Conservation (phyloP, 2,797 vertebrate genomes). For the Megalops cyprinoides region DNA sequence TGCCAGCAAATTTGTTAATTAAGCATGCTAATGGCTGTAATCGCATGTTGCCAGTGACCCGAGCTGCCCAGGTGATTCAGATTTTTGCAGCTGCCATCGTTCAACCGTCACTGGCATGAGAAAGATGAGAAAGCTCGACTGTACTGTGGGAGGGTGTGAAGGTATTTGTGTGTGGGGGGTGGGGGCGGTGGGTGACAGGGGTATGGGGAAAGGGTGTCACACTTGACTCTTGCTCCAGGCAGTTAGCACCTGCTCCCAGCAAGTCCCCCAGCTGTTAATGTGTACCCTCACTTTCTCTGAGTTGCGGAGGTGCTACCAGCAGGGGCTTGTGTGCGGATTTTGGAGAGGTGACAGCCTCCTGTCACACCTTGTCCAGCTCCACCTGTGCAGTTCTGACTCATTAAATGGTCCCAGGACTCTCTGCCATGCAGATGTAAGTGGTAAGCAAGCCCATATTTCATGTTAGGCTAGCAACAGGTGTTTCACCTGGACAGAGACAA, state of each 20-base stretch:
- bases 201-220: conserved; percentile 31
- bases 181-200: conserved; percentile 38
- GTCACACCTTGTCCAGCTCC: too few relatives aligned
- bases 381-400: too few relatives aligned
- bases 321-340: neutral
- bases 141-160: neutral
- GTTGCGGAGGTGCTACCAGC: neutral
- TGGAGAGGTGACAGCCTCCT: too few relatives aligned
- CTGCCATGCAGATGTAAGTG: too few relatives aligned
- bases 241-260: conserved; percentile 60
- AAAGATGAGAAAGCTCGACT: conserved; percentile 15
- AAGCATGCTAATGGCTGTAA: conserved; percentile 46
- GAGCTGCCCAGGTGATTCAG: conserved; percentile 55
- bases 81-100: too few relatives aligned
- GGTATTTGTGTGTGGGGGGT: conserved; percentile 28
- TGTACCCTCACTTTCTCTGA: conserved; percentile 42
- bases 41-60: conserved; percentile 47
- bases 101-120: conserved; percentile 36
- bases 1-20: conserved; percentile 55
- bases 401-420: too few relatives aligned
- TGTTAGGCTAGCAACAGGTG: too few relatives aligned
- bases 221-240: conserved; percentile 44
- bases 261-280: conserved; percentile 62
- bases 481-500: too few relatives aligned
- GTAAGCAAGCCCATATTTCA: too few relatives aligned